Conservation (phyloP, 2,113 vertebrate species). For the Sinocyclocheilus maitianheensis region DNA sequence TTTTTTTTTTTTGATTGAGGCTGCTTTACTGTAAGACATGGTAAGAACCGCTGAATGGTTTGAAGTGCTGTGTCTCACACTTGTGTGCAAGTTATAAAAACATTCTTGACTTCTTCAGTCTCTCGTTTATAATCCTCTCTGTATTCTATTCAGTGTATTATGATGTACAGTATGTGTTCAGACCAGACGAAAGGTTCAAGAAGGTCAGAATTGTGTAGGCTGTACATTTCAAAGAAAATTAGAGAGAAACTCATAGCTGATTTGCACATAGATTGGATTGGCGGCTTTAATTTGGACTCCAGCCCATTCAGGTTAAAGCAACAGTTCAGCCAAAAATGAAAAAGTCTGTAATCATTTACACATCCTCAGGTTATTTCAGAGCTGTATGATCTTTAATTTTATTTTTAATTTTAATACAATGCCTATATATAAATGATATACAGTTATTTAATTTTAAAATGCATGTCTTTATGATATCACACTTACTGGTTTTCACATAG, state of each 20-base stretch:
- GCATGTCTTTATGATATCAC: neutral
- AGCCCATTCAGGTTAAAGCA: conserved; percentile 14
- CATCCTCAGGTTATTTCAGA: conserved; percentile 4
- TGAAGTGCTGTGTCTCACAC: neutral
- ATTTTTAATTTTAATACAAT: neutral
- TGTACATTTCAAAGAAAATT: conserved; percentile 13
- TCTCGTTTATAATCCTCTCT: neutral
- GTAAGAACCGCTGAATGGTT: neutral
- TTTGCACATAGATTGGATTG: conserved; percentile 60
- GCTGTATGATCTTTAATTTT: neutral
- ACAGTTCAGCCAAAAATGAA: conserved; percentile 18
- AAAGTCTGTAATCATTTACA: conserved; percentile 20
- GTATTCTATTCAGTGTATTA: neutral
- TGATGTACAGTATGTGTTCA: neutral
- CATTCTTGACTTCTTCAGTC: neutral
- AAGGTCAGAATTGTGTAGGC: conserved; percentile 29
- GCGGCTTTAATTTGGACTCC: conserved; percentile 43
- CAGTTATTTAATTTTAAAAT: neutral
- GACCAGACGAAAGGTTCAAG: neutral
- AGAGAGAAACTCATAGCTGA: conserved; percentile 33
- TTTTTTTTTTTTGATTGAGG: too few relatives aligned
- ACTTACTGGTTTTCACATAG: neutral
- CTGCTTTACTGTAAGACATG: neutral
- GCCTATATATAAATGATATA: neutral
- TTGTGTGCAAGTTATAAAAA: neutral